A percentile compares a stretch with the other conserved stretches of the same genome.
Evolutionary conservation across 2,113 vertebrate species (phyloP).

Genomic region (Capra hircus): DNA sequence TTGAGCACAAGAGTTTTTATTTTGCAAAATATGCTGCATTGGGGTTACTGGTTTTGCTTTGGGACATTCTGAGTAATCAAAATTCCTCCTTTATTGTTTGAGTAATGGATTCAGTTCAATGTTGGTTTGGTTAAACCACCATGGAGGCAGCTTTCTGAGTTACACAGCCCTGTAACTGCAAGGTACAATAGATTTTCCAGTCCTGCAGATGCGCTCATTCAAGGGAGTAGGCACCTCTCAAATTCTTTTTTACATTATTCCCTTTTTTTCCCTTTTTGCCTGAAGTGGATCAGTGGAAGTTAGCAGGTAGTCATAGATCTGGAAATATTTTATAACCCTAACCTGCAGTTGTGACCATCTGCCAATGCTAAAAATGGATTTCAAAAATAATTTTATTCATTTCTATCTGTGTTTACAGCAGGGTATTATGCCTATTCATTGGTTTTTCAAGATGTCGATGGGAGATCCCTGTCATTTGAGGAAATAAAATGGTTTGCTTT

Average conservation of each 20-base stretch:
- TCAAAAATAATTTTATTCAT: conserved; percentile 60
- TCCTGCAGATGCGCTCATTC: conserved; percentile 37
- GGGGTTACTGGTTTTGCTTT: conserved; percentile 21
- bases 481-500: conserved; percentile 44
- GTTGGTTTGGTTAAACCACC: conserved; percentile 14
- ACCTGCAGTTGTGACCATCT: conserved; percentile 52
- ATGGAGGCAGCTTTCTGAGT: conserved; percentile 18
- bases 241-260: conserved; percentile 14
- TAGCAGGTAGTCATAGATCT: conserved; percentile 51
- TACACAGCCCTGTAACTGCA: background rate
- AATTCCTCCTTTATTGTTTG: background rate
- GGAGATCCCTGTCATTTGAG: conserved; percentile 21
- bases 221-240: background rate
- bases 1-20: background rate
- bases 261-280: background rate
- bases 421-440: conserved; percentile 5
- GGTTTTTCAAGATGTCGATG: conserved; percentile 42
- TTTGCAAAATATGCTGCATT: conserved; percentile 6
- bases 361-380: conserved; percentile 44
- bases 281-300: conserved; percentile 32
- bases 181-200: conserved; percentile 7
- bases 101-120: background rate
- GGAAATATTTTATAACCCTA: conserved; percentile 54
- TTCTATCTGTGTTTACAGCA: conserved; percentile 44
- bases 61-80: background rate